Conservation (phyloP, 2,797 vertebrate species). For the Clarias platycephalus region DNA sequence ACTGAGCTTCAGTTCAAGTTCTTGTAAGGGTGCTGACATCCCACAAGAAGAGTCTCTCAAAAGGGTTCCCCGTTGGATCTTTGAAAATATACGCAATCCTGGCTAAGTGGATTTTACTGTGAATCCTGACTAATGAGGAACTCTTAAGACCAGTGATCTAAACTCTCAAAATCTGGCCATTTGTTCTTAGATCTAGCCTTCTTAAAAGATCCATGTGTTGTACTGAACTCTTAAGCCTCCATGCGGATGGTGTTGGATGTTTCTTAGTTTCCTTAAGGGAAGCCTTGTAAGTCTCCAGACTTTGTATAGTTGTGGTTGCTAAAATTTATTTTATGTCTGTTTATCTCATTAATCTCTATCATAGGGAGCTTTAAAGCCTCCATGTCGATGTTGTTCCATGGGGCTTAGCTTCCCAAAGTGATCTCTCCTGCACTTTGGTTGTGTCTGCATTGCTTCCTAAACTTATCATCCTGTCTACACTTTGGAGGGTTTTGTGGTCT, state of each 20-base stretch:
- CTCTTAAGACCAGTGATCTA: neutral
- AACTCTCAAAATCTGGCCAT: no score
- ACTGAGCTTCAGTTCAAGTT: neutral
- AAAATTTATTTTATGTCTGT: no score
- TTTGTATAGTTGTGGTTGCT: no score
- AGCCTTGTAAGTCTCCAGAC: no score
- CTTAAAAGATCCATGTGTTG: neutral
- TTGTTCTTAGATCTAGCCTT: no score
- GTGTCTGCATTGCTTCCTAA: neutral
- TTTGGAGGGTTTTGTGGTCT: neutral
- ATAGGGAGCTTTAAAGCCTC: no score
- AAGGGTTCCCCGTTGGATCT: neutral
- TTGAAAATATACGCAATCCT: neutral
- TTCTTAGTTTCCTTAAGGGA: neutral
- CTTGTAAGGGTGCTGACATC: neutral
- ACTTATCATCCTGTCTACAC: neutral
- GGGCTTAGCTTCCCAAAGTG: neutral
- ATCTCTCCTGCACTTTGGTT: neutral
- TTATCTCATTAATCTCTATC: no score
- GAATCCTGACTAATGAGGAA: neutral
- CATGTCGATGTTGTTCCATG: no score
- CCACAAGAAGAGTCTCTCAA: neutral
- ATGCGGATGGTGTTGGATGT: neutral
- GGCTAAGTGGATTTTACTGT: neutral
- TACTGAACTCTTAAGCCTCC: neutral